phyloP scores from a whole-genome alignment of 1,140 invertebrate genomes.

The Drosophila teissieri region DNA sequence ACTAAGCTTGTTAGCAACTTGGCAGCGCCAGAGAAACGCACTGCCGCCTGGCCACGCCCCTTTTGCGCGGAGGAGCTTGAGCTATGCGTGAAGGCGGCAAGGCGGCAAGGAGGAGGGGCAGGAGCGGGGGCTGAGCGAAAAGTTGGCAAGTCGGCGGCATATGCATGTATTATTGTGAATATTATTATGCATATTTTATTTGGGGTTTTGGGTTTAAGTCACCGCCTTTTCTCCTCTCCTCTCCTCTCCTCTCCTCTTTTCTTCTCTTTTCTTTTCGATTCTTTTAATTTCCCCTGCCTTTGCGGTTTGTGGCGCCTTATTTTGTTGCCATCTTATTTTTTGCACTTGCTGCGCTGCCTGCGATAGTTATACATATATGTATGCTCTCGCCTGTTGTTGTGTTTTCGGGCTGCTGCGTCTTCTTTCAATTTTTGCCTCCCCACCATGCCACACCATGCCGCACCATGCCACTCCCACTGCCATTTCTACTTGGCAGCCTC shows the following conservation, averaged over 20 bases:
- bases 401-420: slow-evolving; percentile 68
- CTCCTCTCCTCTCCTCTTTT: not conserved
- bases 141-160: slow-evolving; percentile 43
- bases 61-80: not conserved
- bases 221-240: not conserved
- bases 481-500: not conserved
- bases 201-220: slow-evolving; percentile 33
- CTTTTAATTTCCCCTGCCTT: not conserved
- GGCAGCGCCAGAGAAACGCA: slow-evolving; percentile 61
- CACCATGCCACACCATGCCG: slow-evolving; percentile 28
- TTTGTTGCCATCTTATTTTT: slow-evolving; percentile 36
- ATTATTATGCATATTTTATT: slow-evolving; percentile 80
- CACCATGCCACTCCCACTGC: slow-evolving; percentile 5
- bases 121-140: slow-evolving; percentile 3
- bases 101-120: not conserved
- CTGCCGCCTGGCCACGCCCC: slow-evolving; percentile 16
- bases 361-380: slow-evolving; percentile 16
- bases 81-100: not conserved
- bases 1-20: slow-evolving; percentile 81
- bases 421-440: slow-evolving; percentile 49
- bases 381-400: slow-evolving; percentile 47
- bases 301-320: not conserved
- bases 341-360: slow-evolving; percentile 43
- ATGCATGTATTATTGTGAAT: slow-evolving; percentile 72
- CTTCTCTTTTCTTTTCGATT: slow-evolving; percentile 12